These are phyloP conservation scores for Drosophila micromelanica DNA, from an alignment of 1,140 invertebrate genomes.

Conservation along the genomic window DNA sequence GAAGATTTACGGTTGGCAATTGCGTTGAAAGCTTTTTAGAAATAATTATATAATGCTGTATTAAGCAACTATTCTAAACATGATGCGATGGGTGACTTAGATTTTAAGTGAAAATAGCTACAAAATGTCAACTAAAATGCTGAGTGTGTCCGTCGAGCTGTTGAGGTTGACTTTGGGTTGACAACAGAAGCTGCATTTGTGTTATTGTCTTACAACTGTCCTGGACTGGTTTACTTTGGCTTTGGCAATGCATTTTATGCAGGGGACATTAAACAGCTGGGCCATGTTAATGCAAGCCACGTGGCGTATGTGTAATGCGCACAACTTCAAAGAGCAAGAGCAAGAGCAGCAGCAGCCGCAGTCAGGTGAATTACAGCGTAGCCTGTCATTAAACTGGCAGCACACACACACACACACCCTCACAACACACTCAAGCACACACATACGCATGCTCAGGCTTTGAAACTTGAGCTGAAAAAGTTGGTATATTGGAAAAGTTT, in stretches of 20 bases:
- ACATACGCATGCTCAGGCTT: slow-evolving; percentile 37
- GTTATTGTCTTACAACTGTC: slow-evolving; percentile 24
- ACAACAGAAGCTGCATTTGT: slow-evolving; percentile 7
- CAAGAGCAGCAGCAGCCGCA: slow-evolving; percentile 23
- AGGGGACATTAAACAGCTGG: slow-evolving; percentile 5
- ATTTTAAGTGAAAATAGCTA: slow-evolving; percentile 14
- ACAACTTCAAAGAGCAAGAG: slow-evolving; percentile 66
- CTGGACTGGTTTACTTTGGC: not conserved
- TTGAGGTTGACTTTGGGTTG: not conserved
- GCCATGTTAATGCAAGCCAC: slow-evolving; percentile 29
- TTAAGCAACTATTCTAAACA: not conserved
- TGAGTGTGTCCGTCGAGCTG: not conserved
- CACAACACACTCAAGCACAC: slow-evolving; percentile 34
- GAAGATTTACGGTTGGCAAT: not conserved
- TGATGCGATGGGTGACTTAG: too few species aligned
- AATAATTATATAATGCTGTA: not conserved
- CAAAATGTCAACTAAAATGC: slow-evolving; percentile 7
- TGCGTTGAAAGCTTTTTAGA: slow-evolving; percentile 8
- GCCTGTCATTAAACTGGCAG: slow-evolving; percentile 71
- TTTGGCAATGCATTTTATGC: slow-evolving; percentile 4
- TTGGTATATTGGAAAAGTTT: slow-evolving; percentile 84
- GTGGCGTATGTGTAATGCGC: slow-evolving; percentile 61
- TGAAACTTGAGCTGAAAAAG: slow-evolving; percentile 66
- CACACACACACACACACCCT: slow-evolving; percentile 15
- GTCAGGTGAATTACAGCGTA: slow-evolving; percentile 51